Evolutionary conservation across 2,888 invertebrate species (phyloP).

Genomic region (Resseliella maxima): DNA sequence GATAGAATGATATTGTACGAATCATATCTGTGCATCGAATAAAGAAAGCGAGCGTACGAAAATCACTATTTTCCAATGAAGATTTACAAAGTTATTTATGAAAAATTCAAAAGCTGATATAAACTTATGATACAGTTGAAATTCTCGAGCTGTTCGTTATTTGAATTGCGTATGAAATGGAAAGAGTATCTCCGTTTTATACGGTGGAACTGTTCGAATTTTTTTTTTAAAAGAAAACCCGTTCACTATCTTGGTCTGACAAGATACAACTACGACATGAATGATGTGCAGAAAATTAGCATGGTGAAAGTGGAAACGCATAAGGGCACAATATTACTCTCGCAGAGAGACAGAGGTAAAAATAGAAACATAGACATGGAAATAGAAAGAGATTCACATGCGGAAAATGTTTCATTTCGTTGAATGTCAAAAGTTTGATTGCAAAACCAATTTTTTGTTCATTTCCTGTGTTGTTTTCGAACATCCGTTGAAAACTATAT

Average conservation of each 20-base stretch:
- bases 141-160: not conserved
- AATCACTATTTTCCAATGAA: conserved; percentile 23
- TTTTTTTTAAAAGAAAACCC: not conserved
- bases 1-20: not conserved
- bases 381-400: not conserved
- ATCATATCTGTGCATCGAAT: not conserved
- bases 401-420: conserved; percentile 45
- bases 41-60: not conserved
- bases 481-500: conserved; percentile 27
- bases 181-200: not conserved
- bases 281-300: conserved; percentile 25
- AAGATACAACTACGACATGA: not conserved
- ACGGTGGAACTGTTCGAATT: too few relatives aligned
- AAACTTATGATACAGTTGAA: not conserved
- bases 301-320: not conserved
- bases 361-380: too few relatives aligned
- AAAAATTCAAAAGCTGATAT: not conserved
- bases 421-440: conserved; percentile 44
- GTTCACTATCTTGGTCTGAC: not conserved
- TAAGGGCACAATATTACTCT: not conserved
- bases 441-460: conserved; percentile 5
- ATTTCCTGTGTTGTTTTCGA: not conserved
- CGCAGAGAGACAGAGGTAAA: too few relatives aligned
- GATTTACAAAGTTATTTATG: not conserved
- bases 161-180: not conserved